Evolutionary conservation across 2,888 invertebrate species (phyloP).

Genomic region (Pterobdella sp.): DNA sequence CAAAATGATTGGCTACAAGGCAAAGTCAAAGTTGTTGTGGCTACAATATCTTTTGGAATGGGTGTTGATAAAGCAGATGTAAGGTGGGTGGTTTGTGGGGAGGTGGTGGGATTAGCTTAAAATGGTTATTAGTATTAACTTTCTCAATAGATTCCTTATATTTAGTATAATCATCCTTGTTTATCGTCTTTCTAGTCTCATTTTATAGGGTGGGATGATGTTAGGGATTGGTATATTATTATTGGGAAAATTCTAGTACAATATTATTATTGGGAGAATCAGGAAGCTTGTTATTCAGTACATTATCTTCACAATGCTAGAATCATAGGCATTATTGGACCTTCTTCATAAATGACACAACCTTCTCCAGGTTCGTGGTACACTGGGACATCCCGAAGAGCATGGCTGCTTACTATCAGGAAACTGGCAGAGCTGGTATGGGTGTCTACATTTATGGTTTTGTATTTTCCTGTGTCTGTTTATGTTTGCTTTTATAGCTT

Average conservation of each 20-base stretch:
- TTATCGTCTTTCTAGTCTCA: too few species aligned
- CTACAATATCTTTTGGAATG: slow-evolving; percentile 98
- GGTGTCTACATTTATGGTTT: too few species aligned
- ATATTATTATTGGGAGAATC: too few species aligned
- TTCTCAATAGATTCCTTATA: too few species aligned
- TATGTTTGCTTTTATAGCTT: slow-evolving; percentile 41
- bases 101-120: not conserved
- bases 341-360: not conserved
- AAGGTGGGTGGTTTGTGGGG: slow-evolving; percentile 58
- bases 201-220: too few species aligned
- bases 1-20: slow-evolving; percentile 90
- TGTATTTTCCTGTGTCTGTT: slow-evolving; percentile 76
- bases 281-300: too few species aligned
- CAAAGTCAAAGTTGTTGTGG: slow-evolving; percentile 78
- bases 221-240: too few species aligned
- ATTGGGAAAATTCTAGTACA: too few species aligned
- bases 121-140: too few species aligned
- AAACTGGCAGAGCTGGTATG: slow-evolving; percentile 89
- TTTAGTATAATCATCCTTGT: too few species aligned
- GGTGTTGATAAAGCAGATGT: slow-evolving; percentile 94
- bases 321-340: too few species aligned
- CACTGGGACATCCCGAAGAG: slow-evolving; percentile 95
- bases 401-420: slow-evolving; percentile 90
- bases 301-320: too few species aligned
- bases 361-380: slow-evolving; percentile 69